These are phyloP conservation scores for Drosophila lacicola DNA, from an alignment of 2,888 invertebrate genomes.

Conservation along the genomic window DNA sequence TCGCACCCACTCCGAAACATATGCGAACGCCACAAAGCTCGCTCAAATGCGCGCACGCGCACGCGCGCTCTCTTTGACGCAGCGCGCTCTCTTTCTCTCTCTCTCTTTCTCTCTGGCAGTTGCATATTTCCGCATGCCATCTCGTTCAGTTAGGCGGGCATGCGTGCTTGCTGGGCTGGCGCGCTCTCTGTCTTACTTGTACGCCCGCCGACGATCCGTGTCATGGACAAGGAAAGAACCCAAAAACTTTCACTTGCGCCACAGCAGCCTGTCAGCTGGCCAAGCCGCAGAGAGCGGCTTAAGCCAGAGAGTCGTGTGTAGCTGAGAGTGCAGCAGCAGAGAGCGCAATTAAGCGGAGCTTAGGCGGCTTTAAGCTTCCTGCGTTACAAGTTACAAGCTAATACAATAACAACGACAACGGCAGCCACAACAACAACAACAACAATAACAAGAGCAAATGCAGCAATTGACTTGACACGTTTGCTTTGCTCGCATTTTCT, in stretches of 20 bases:
- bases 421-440: conserved; percentile 6
- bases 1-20: conserved; percentile 17
- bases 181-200: conserved; percentile 18
- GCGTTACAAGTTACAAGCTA: conserved; percentile 70
- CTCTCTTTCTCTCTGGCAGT: conserved; percentile 25
- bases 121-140: conserved; percentile 69
- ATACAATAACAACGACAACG: conserved; percentile 18
- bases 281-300: conserved; percentile 23
- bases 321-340: conserved; percentile 3
- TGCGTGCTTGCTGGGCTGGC: conserved; percentile 24
- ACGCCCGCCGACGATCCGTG: conserved; percentile 48
- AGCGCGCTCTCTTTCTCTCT: conserved; percentile 12
- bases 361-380: conserved; percentile 61
- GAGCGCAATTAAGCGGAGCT: conserved; percentile 34
- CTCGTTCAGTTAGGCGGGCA: conserved; percentile 30
- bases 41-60: conserved; percentile 26
- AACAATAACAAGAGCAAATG: conserved; percentile 28
- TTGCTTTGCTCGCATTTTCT: conserved; percentile 48
- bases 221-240: conserved; percentile 72
- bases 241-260: conserved; percentile 74
- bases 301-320: not conserved
- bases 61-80: conserved; percentile 26
- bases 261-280: conserved; percentile 44
- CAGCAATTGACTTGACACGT: conserved; percentile 47
- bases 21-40: conserved; percentile 18